These are phyloP conservation scores for Drosophila chauvacae DNA, from an alignment of 1,140 invertebrate genomes.

Conservation along the genomic window DNA sequence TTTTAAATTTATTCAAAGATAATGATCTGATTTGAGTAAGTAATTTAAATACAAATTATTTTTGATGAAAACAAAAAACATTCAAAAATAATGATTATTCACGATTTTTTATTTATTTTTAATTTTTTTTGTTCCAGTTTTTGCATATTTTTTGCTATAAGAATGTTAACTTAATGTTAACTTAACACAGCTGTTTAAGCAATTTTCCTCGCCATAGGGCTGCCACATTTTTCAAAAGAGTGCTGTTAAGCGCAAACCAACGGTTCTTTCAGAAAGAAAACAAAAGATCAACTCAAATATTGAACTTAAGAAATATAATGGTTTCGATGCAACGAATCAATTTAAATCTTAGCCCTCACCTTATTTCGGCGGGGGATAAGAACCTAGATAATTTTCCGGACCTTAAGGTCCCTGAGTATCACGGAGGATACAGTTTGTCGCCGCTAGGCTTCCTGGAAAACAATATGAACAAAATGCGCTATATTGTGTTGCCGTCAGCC, in stretches of 20 bases:
- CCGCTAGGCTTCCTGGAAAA: constrained; percentile 34
- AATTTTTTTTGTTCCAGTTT: too few relatives aligned
- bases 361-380: constrained; percentile 5
- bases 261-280: constrained; percentile 1
- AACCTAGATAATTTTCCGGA: constrained; percentile 14
- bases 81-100: too few relatives aligned
- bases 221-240: not conserved
- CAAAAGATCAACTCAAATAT: not conserved
- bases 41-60: too few relatives aligned
- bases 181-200: too few relatives aligned
- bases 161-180: too few relatives aligned
- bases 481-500: constrained; percentile 2
- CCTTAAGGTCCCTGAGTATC: constrained; percentile 4
- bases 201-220: too few relatives aligned
- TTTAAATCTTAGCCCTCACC: constrained; percentile 21
- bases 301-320: not conserved
- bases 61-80: too few relatives aligned
- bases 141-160: too few relatives aligned
- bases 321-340: not conserved
- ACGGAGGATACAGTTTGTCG: constrained; percentile 50
- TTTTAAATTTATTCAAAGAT: too few relatives aligned
- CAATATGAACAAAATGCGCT: constrained; percentile 8
- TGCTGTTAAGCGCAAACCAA: constrained; percentile 1
- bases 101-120: too few relatives aligned
- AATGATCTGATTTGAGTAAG: too few relatives aligned